Evolutionary conservation across 2,113 vertebrate species (phyloP).

Genomic region (Malurus cyaneus): DNA sequence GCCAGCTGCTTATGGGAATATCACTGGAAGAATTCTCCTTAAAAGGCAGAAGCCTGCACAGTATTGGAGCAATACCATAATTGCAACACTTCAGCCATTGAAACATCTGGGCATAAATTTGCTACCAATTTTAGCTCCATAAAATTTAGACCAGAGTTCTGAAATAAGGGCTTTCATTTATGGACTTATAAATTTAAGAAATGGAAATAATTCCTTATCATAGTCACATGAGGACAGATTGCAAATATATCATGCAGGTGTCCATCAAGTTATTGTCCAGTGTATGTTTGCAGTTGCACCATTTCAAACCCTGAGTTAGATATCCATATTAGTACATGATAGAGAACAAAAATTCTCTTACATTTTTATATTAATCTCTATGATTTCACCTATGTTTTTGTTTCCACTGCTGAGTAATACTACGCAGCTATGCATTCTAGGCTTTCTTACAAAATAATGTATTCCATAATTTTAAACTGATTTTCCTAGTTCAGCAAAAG

Average conservation of each 20-base stretch:
- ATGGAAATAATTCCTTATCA: background rate
- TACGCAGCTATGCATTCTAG: background rate
- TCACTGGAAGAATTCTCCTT: background rate
- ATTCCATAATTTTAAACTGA: background rate
- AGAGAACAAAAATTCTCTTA: background rate
- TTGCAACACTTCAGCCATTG: background rate
- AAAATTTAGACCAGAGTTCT: background rate
- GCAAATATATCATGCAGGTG: background rate
- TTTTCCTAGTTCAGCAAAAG: background rate
- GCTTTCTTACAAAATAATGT: background rate
- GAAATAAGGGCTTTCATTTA: background rate
- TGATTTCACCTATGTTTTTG: background rate
- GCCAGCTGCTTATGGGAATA: background rate
- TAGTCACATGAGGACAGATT: background rate
- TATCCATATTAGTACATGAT: background rate
- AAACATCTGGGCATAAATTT: background rate
- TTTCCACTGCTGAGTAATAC: background rate
- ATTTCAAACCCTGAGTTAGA: background rate
- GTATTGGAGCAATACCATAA: background rate
- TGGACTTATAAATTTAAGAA: background rate
- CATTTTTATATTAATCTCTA: background rate
- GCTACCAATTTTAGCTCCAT: background rate
- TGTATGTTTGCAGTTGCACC: background rate
- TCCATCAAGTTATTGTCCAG: background rate
- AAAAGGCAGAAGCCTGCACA: background rate